Conservation (phyloP, 2,797 vertebrate genomes). For the Jordanella pulchra region DNA sequence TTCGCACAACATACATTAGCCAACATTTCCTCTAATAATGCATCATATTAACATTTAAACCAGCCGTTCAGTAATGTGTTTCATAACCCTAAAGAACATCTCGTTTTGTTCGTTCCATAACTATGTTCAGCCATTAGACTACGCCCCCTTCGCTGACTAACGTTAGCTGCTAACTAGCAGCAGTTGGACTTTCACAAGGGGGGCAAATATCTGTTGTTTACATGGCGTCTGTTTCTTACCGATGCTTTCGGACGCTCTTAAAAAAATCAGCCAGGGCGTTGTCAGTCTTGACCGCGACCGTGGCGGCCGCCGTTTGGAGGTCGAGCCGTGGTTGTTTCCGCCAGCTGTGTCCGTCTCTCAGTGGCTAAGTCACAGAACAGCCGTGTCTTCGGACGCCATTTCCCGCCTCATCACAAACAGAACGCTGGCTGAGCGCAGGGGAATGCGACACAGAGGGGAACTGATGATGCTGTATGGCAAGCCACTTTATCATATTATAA, state of each 20-base stretch:
- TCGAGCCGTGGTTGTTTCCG: constrained; percentile 63
- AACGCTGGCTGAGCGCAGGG: constrained; percentile 72
- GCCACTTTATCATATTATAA: neutral
- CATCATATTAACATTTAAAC: neutral
- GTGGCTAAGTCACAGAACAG: constrained; percentile 72
- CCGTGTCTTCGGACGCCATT: constrained; percentile 93
- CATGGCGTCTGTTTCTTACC: constrained; percentile 60
- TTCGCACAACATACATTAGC: no score
- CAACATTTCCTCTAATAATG: no score
- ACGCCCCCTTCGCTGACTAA: constrained; percentile 71
- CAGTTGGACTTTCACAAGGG: constrained; percentile 15
- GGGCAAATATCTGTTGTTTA: constrained; percentile 62
- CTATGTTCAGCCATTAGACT: constrained; percentile 66
- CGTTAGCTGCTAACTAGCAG: constrained; percentile 59
- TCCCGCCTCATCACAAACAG: constrained; percentile 94
- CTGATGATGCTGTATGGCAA: constrained; percentile 59
- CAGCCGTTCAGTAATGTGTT: fast-evolving
- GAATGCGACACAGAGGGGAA: constrained; percentile 65
- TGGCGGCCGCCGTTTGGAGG: constrained; percentile 47
- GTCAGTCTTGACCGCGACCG: constrained; percentile 60
- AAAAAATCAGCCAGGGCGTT: constrained; percentile 47
- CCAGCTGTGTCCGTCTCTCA: constrained; percentile 60
- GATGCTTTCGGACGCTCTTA: constrained; percentile 45
- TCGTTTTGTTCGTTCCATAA: constrained; percentile 54
- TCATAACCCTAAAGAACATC: constrained; percentile 1